Evolutionary conservation across 2,797 vertebrate genomes (phyloP), one percentile per base, ranked within the genome.

Genomic region (Acanthornis magna): DNA sequence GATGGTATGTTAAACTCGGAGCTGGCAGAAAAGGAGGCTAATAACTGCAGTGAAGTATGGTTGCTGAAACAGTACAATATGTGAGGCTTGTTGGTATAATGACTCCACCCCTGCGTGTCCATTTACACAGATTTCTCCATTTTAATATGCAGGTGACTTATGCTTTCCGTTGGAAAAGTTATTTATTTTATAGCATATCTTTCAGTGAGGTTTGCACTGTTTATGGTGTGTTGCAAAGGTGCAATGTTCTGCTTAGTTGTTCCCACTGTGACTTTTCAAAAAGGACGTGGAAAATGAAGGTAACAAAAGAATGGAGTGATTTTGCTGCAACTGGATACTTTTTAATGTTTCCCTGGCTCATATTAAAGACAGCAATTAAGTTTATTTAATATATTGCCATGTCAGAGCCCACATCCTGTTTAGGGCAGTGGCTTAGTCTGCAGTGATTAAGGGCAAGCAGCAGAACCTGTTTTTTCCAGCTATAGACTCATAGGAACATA

Each of bases 1-100:
- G 84, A 95, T 82, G 23, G 88, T 84, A 34, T 91, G 95, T 92
- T 93, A 96, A 95, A 93, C 73, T 95, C 7, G 2, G 88, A 93
- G 89, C 42, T 97, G 96, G 95, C 96, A 96, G 96, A 76, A 96
- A 92, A 88, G 58, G 32, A 95, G 70, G 48, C 68, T 91, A 94
- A 96, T 94, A 96, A 94, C 87, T 94, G 82, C 85, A 68, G 86
- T 91, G 77, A 90, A 96, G 68, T 93, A 74, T 91, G 72, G 91
- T 42, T 80, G 88, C 78, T 85, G 86, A 86, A 94, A 66, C 65
- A 95, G 66, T 68, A 54, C 82, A 86, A 65, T 77, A 54, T 83
- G 57, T 88, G 88, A 93, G 83, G 42, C 30, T 84, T 82, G 73
- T 77, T 89, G 94, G 43, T 71, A 11, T 65, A 88, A 68, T 88